These are phyloP conservation scores for Drosophila stalkeri DNA, from an alignment of 2,888 invertebrate species.

Conservation along the genomic window DNA sequence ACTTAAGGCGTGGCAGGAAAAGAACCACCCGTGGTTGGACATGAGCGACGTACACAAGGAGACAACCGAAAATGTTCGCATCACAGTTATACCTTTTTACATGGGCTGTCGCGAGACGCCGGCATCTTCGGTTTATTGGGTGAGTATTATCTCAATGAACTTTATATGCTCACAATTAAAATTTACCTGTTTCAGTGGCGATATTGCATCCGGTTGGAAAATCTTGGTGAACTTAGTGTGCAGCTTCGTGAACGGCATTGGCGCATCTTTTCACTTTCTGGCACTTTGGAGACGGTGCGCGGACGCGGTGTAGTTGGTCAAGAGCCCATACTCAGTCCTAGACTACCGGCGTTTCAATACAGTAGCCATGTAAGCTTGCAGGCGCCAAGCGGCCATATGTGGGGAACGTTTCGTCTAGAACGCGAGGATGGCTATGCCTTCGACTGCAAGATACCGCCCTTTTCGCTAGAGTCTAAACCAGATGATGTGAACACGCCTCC, in stretches of 20 bases:
- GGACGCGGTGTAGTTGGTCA: slow-evolving; percentile 98
- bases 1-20: slow-evolving; percentile 97
- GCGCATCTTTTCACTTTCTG: slow-evolving; percentile 97
- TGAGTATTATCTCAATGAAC: slow-evolving; percentile 36
- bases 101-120: slow-evolving; percentile 98
- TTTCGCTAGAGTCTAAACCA: slow-evolving; percentile 97
- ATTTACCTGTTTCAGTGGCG: slow-evolving; percentile 90
- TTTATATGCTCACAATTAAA: not conserved
- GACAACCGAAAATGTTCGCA: slow-evolving; percentile 94
- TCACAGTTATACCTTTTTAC: slow-evolving; percentile 99
- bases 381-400: slow-evolving; percentile 96
- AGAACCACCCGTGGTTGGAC: slow-evolving; percentile 98
- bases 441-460: slow-evolving; percentile 98
- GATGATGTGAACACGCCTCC: slow-evolving; percentile 86
- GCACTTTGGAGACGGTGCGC: slow-evolving; percentile 96
- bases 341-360: slow-evolving; percentile 98
- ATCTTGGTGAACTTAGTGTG: slow-evolving; percentile 94
- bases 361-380: slow-evolving; percentile 98
- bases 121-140: slow-evolving; percentile 95
- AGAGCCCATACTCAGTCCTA: slow-evolving; percentile 95
- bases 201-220: slow-evolving; percentile 98
- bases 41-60: slow-evolving; percentile 98
- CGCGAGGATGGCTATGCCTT: slow-evolving; percentile 98
- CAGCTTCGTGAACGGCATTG: slow-evolving; percentile 98
- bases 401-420: slow-evolving; percentile 98